Conservation (phyloP, 2,888 invertebrate genomes). For the Bibio marci region DNA sequence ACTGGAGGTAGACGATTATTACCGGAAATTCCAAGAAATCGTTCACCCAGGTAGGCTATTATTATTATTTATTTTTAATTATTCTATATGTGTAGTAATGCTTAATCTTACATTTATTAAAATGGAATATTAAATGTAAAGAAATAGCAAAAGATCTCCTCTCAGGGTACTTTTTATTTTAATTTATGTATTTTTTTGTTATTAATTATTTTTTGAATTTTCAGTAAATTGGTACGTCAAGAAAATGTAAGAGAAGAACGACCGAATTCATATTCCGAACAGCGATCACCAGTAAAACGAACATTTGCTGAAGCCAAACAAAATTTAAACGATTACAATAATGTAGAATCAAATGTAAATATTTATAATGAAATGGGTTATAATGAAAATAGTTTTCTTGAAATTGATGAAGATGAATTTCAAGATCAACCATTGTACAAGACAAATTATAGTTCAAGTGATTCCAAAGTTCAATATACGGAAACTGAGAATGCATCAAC, state of each 20-base stretch:
- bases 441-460: not conserved
- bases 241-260: slow-evolving; percentile 25
- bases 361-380: slow-evolving; percentile 13
- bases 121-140: not conserved
- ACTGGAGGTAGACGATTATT: slow-evolving; percentile 21
- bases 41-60: slow-evolving; percentile 15
- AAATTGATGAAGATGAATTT: slow-evolving; percentile 18
- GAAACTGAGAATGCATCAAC: not conserved
- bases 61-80: too few relatives aligned
- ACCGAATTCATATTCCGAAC: slow-evolving; percentile 6
- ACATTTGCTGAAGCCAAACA: slow-evolving; percentile 28
- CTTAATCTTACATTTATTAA: not conserved
- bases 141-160: too few relatives aligned
- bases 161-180: too few relatives aligned
- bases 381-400: slow-evolving; percentile 22
- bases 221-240: slow-evolving; percentile 23
- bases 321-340: slow-evolving; percentile 17
- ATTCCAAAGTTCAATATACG: not conserved
- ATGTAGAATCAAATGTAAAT: slow-evolving; percentile 13
- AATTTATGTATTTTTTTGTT: too few relatives aligned
- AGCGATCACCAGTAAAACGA: slow-evolving; percentile 12
- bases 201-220: not conserved
- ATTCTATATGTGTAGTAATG: not conserved
- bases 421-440: not conserved
- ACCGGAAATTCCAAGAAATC: slow-evolving; percentile 23